These are phyloP conservation scores for Diploptera punctata DNA, from an alignment of 2,888 invertebrate species.

Conservation along the genomic window DNA sequence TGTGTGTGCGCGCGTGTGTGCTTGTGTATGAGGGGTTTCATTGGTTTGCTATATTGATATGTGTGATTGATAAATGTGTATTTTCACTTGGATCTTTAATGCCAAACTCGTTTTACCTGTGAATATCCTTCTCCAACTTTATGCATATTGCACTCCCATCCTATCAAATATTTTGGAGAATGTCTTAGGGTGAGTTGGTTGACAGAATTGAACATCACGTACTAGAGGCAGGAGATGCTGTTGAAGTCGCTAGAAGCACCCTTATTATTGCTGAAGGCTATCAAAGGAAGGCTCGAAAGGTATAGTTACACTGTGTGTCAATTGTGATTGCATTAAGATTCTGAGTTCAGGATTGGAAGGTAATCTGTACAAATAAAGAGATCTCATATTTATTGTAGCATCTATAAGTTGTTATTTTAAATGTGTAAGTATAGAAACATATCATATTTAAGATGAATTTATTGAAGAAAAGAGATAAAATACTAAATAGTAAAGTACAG, in stretches of 20 bases:
- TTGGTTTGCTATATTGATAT: background rate
- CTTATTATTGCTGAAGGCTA: slow-evolving; percentile 81
- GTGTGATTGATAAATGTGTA: too few species aligned
- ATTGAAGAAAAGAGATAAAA: too few species aligned
- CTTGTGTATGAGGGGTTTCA: background rate
- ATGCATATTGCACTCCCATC: slow-evolving; percentile 27
- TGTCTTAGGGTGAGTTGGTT: slow-evolving; percentile 88
- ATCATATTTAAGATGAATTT: too few species aligned
- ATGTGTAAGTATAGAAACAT: too few species aligned
- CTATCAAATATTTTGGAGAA: slow-evolving; percentile 49
- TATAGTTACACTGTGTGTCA: slow-evolving; percentile 58
- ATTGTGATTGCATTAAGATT: background rate
- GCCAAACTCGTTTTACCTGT: too few species aligned
- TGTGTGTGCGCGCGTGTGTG: background rate
- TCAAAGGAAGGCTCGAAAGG: slow-evolving; percentile 89
- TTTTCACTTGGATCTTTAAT: too few species aligned
- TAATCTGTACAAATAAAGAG: too few species aligned
- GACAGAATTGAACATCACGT: slow-evolving; percentile 96
- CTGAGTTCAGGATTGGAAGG: too few species aligned
- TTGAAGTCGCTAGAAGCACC: slow-evolving; percentile 79
- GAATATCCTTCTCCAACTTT: too few species aligned
- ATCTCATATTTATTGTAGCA: too few species aligned
- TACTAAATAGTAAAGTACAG: too few species aligned
- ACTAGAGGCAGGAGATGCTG: slow-evolving; percentile 82
- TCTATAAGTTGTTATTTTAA: too few species aligned